A percentile compares a stretch with the other conserved stretches of the same genome.
These are phyloP conservation scores for Trichonephila inaurata DNA, from an alignment of 1,140 invertebrate genomes.

Conservation along the genomic window DNA sequence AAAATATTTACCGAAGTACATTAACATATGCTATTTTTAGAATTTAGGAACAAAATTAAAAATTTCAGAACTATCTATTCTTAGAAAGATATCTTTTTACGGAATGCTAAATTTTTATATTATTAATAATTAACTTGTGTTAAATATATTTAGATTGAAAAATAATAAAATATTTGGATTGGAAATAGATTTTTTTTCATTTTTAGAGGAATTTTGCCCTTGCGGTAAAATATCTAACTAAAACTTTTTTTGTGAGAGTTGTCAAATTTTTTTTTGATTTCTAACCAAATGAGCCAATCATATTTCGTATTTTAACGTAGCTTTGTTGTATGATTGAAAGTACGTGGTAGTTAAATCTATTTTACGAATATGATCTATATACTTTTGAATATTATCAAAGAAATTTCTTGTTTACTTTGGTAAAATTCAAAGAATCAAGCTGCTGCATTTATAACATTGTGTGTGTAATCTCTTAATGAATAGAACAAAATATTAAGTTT, in stretches of 20 bases:
- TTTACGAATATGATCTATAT: constrained; percentile 64
- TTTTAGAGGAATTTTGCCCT: not conserved
- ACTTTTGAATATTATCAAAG: constrained; percentile 35
- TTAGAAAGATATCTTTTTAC: too few relatives aligned
- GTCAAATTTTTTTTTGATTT: constrained; percentile 71
- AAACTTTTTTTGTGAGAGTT: constrained; percentile 52
- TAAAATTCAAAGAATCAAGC: constrained; percentile 30
- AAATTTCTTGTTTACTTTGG: constrained; percentile 38
- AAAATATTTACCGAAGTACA: too few relatives aligned
- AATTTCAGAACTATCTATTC: too few relatives aligned
- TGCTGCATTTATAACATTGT: constrained; percentile 25
- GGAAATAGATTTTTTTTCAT: not conserved
- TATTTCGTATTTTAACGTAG: constrained; percentile 73
- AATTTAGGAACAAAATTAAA: too few relatives aligned
- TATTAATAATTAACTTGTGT: too few relatives aligned
- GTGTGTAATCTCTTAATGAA: constrained; percentile 9
- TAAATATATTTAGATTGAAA: too few relatives aligned
- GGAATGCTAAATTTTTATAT: too few relatives aligned
- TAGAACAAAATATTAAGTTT: not conserved
- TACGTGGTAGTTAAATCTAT: constrained; percentile 64
- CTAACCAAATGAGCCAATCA: constrained; percentile 72
- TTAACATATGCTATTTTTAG: too few relatives aligned
- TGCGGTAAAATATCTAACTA: constrained; percentile 41
- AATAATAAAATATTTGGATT: too few relatives aligned
- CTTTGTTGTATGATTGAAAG: constrained; percentile 72